These are phyloP conservation scores for Penaeus chinensis DNA, from an alignment of 1,140 invertebrate genomes.

Conservation along the genomic window DNA sequence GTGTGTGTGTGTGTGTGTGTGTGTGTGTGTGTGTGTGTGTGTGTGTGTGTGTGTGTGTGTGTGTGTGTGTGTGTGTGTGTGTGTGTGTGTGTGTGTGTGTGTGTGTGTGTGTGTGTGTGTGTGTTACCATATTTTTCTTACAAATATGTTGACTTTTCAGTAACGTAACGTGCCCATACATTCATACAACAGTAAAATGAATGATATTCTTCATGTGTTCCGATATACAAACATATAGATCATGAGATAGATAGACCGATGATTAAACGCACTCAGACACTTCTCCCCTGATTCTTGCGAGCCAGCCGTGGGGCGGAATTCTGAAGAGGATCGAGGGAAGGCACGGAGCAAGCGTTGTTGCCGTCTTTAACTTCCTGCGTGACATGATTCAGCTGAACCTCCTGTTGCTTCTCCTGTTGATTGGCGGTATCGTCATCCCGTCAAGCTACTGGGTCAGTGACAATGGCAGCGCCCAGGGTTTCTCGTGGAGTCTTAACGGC, in stretches of 20 bases:
- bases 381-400: slow-evolving; percentile 53
- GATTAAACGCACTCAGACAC: not conserved
- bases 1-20: no score
- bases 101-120: no score
- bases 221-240: no score
- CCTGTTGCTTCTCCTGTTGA: slow-evolving; percentile 23
- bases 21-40: no score
- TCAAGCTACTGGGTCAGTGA: not conserved
- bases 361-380: slow-evolving; percentile 56
- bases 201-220: no score
- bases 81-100: no score
- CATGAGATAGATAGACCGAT: not conserved
- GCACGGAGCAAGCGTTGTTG: slow-evolving; percentile 47
- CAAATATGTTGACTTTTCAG: no score
- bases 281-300: not conserved
- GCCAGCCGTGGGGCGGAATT: slow-evolving; percentile 27
- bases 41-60: no score
- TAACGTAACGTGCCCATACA: no score
- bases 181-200: no score
- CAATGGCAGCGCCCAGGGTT: not conserved
- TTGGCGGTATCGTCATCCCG: slow-evolving; percentile 41
- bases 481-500: not conserved
- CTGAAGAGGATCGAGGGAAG: slow-evolving; percentile 51
- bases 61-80: no score
- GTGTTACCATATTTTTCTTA: no score